Conservation (phyloP, 2,797 vertebrate species). For the Knipowitschia caucasica region DNA sequence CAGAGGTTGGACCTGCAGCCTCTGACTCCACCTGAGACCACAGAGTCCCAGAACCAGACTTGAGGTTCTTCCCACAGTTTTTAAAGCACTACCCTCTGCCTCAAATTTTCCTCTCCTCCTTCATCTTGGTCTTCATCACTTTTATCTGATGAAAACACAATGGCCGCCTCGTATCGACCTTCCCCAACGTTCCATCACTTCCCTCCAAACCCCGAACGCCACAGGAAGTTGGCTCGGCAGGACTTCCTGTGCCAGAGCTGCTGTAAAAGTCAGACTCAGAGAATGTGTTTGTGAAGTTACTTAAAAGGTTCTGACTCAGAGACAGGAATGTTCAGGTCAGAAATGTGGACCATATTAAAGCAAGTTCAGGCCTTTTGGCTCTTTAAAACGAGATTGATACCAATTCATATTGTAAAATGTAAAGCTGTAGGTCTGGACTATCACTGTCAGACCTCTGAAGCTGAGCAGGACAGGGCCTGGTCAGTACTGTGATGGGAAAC, state of each 20-base stretch:
- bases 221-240: slow-evolving; percentile 52
- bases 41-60: too few relatives aligned
- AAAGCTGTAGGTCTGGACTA: too few relatives aligned
- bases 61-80: background rate
- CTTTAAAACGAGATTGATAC: too few relatives aligned
- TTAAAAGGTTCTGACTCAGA: background rate
- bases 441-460: too few relatives aligned
- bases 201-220: slow-evolving; percentile 39
- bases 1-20: too few relatives aligned
- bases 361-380: too few relatives aligned
- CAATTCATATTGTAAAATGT: too few relatives aligned
- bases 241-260: slow-evolving; percentile 22
- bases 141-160: slow-evolving; percentile 37
- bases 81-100: background rate
- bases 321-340: background rate
- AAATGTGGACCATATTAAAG: too few relatives aligned
- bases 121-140: background rate
- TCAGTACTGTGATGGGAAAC: too few relatives aligned
- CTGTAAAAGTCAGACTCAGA: background rate
- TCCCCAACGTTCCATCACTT: slow-evolving; percentile 41
- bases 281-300: background rate
- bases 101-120: background rate
- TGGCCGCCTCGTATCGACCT: slow-evolving; percentile 39
- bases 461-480: too few relatives aligned
- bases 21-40: too few relatives aligned